Evolutionary conservation across 2,113 vertebrate species (phyloP).

Genomic region (Chaetorhynchus papuensis): DNA sequence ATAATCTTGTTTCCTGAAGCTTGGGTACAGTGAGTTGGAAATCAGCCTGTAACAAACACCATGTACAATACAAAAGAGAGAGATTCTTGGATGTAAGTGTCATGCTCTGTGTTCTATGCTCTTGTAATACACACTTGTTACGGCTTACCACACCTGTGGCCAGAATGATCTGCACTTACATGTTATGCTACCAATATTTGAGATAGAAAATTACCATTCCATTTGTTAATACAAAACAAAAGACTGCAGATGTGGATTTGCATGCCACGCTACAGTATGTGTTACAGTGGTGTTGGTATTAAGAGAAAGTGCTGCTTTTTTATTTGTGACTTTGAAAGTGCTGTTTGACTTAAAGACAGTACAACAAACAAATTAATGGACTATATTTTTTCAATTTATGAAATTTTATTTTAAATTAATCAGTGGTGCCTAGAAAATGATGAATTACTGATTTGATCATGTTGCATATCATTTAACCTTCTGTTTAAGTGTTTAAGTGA

Average conservation of each 20-base stretch:
- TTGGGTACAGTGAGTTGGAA: slow-evolving; percentile 29
- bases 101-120: slow-evolving; percentile 41
- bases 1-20: slow-evolving; percentile 17
- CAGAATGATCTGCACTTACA: slow-evolving; percentile 53
- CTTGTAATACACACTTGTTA: slow-evolving; percentile 38
- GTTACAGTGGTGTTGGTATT: slow-evolving; percentile 68
- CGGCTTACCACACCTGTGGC: slow-evolving; percentile 42
- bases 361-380: slow-evolving; percentile 58
- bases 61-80: slow-evolving; percentile 52
- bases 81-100: slow-evolving; percentile 29
- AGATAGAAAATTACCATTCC: slow-evolving; percentile 56
- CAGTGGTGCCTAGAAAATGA: slow-evolving; percentile 49
- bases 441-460: slow-evolving; percentile 67
- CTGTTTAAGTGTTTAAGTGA: slow-evolving; percentile 68
- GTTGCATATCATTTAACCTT: slow-evolving; percentile 74
- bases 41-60: slow-evolving; percentile 26
- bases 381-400: slow-evolving; percentile 54
- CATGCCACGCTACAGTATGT: slow-evolving; percentile 67
- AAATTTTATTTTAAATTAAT: slow-evolving; percentile 51
- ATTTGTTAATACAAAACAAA: slow-evolving; percentile 59
- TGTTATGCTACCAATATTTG: slow-evolving; percentile 69
- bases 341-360: slow-evolving; percentile 68
- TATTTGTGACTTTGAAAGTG: slow-evolving; percentile 64
- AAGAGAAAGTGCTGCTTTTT: slow-evolving; percentile 70
- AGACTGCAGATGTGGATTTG: slow-evolving; percentile 56